A percentile compares a stretch with the other conserved stretches of the same genome.
Evolutionary conservation across 2,888 invertebrate genomes (phyloP).

Genomic region (Phyto melanocephala): DNA sequence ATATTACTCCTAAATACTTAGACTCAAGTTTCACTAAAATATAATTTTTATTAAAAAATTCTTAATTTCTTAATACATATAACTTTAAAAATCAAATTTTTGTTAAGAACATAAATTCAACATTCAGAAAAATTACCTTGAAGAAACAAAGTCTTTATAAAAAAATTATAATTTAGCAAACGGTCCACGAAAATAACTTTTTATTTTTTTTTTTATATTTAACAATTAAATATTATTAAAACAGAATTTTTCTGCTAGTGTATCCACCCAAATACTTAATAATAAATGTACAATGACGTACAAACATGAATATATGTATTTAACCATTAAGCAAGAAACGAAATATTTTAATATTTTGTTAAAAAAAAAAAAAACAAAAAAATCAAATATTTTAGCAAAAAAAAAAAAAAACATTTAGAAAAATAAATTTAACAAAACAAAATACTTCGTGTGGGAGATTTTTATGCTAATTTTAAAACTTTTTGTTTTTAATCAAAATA

Average conservation of each 20-base stretch:
- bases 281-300: constrained; percentile 57
- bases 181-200: not conserved
- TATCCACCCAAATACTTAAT: not conserved
- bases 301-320: constrained; percentile 20
- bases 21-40: too few species aligned
- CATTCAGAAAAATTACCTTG: too few species aligned
- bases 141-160: too few species aligned
- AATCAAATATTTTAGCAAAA: not conserved
- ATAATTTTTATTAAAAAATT: too few species aligned
- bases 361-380: constrained; percentile 1
- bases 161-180: too few species aligned
- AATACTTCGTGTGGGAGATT: constrained; percentile 50
- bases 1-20: too few species aligned
- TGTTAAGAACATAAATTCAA: too few species aligned
- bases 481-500: not conserved
- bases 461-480: not conserved
- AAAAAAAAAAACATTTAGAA: too few species aligned
- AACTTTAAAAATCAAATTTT: too few species aligned
- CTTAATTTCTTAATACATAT: too few species aligned
- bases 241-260: not conserved
- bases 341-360: constrained; percentile 13
- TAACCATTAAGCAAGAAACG: constrained; percentile 14
- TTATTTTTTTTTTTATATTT: not conserved
- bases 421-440: constrained; percentile 22
- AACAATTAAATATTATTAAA: too few species aligned